Percentiles rank a stretch among this genome's conserved stretches.
phyloP scores from a whole-genome alignment of 2,113 vertebrate genomes.

The Dicerorhinus sumatrensis region DNA sequence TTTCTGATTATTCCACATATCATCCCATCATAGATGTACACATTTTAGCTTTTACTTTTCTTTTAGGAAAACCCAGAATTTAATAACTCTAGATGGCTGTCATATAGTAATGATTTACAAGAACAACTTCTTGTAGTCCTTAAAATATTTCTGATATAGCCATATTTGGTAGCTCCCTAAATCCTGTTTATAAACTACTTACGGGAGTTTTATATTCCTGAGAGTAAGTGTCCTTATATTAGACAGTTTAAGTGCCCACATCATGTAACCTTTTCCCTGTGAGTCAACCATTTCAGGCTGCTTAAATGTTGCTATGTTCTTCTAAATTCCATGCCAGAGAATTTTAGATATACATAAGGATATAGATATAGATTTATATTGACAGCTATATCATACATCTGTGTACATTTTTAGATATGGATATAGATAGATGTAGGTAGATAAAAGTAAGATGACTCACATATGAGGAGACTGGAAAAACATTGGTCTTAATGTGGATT shows the following conservation, averaged over 20 bases:
- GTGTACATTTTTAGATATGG: background rate
- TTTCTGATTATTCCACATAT: background rate
- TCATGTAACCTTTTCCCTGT: background rate
- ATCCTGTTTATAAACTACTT: background rate
- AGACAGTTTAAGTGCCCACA: background rate
- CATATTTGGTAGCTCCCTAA: background rate
- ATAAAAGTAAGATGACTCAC: background rate
- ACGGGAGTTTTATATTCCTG: background rate
- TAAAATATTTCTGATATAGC: background rate
- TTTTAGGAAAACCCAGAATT: background rate
- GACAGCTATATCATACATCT: background rate
- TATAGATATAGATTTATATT: background rate
- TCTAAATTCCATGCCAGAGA: background rate
- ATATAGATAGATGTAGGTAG: background rate
- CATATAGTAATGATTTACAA: background rate
- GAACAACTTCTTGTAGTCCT: background rate
- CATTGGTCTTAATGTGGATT: background rate
- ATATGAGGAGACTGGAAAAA: slow-evolving; percentile 18
- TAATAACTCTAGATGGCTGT: background rate
- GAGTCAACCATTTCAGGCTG: background rate
- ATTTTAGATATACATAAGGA: background rate
- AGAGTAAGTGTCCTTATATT: background rate
- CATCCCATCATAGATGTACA: background rate
- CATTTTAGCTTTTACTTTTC: background rate
- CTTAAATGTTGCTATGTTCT: background rate